These are phyloP conservation scores for Drosophila erecta DNA, from an alignment of 1,140 invertebrate genomes.

Conservation along the genomic window DNA sequence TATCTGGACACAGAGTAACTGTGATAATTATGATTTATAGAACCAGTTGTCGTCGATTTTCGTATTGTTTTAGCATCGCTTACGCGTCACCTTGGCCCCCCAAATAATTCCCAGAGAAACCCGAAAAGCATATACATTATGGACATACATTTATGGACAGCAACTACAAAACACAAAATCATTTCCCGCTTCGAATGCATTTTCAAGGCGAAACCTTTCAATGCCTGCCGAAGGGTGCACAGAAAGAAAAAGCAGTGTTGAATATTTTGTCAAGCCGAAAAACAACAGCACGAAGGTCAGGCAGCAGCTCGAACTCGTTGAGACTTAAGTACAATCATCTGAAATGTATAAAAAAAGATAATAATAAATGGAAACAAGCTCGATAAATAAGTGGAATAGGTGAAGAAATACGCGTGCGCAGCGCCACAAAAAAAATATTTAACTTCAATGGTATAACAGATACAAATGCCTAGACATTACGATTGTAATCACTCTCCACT, in stretches of 20 bases:
- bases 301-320: conserved; percentile 24
- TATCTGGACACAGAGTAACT: not conserved
- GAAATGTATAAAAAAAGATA: conserved; percentile 21
- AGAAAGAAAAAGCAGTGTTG: not conserved
- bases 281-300: conserved; percentile 25
- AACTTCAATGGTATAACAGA: conserved; percentile 12
- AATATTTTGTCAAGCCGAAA: conserved; percentile 37
- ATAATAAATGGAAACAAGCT: conserved; percentile 31
- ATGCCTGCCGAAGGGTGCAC: conserved; percentile 45
- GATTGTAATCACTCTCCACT: conserved; percentile 15
- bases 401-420: conserved; percentile 8
- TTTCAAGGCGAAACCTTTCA: conserved; percentile 52
- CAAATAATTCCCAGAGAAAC: conserved; percentile 64
- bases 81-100: conserved; percentile 46
- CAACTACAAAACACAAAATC: conserved; percentile 18
- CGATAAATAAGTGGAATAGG: conserved; percentile 60
- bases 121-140: conserved; percentile 1
- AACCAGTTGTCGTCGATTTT: conserved; percentile 28
- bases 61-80: conserved; percentile 10
- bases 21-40: conserved; percentile 51
- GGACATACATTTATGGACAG: conserved; percentile 10
- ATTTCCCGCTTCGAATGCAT: conserved; percentile 49
- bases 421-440: not conserved
- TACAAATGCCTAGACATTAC: conserved; percentile 34
- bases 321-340: conserved; percentile 30